Evolutionary conservation across 92 coral and sea anemone species (phyloP).

Genomic region (Siderastrea siderea): DNA sequence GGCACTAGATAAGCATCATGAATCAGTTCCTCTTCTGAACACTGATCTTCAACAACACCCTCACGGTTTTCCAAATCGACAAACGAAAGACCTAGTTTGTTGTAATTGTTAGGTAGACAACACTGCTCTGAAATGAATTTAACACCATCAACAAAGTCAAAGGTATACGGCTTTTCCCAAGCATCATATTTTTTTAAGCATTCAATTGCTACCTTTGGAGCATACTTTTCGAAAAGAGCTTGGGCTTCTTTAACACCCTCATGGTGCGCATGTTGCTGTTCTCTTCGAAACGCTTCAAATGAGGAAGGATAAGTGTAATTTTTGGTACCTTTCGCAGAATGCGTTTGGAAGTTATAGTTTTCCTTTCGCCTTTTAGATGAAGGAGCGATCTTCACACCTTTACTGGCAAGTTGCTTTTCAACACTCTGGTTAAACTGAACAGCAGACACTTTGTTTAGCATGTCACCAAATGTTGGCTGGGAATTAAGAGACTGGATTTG

Average conservation of each 20-base stretch:
- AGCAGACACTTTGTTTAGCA: conserved; percentile 10
- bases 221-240: conserved; percentile 35
- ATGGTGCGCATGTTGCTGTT: conserved; percentile 25
- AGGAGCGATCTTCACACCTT: conserved; percentile 8
- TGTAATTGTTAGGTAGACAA: conserved; percentile 10
- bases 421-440: conserved; percentile 41
- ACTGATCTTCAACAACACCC: neutral
- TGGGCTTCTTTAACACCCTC: conserved; percentile 26
- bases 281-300: conserved; percentile 15
- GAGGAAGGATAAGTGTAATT: conserved; percentile 24
- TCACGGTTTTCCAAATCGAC: neutral
- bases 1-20: neutral
- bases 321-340: neutral
- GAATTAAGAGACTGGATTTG: conserved; percentile 53
- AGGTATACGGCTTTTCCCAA: conserved; percentile 30
- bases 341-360: conserved; percentile 3
- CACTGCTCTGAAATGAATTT: conserved; percentile 7
- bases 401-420: conserved; percentile 8
- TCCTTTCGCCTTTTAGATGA: conserved; percentile 19
- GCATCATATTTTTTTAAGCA: neutral
- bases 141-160: neutral
- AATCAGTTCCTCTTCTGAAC: neutral
- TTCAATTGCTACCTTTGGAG: conserved; percentile 10
- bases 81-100: conserved; percentile 32
- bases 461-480: conserved; percentile 66